Evolutionary conservation across 2,888 invertebrate genomes (phyloP).

Genomic region (Masnerella sp.): DNA sequence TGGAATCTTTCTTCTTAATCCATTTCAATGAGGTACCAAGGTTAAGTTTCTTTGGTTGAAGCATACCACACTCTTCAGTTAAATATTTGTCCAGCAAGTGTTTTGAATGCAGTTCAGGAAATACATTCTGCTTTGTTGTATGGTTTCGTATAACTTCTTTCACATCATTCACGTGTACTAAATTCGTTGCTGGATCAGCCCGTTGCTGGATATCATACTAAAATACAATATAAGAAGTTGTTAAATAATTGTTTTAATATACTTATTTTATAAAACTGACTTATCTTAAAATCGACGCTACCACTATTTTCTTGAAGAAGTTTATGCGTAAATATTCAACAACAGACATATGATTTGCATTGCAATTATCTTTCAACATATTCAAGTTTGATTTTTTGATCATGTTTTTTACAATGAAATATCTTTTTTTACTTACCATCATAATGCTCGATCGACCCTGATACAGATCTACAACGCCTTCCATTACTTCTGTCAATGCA

Average conservation of each 20-base stretch:
- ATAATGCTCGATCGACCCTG: not conserved
- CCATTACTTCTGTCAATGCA: not conserved
- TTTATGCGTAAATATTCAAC: too few species aligned
- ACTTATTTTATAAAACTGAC: too few species aligned
- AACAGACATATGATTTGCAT: too few species aligned
- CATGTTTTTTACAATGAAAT: too few species aligned
- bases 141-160: not conserved
- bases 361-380: too few species aligned
- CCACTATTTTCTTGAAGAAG: too few species aligned
- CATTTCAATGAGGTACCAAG: conserved; percentile 2
- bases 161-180: not conserved
- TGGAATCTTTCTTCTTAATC: too few species aligned
- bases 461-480: not conserved
- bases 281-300: too few species aligned
- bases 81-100: conserved; percentile 7
- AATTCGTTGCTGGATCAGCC: not conserved
- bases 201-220: not conserved
- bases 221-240: too few species aligned
- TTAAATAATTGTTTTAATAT: too few species aligned
- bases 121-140: not conserved
- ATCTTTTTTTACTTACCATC: not conserved
- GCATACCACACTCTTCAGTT: conserved; percentile 5
- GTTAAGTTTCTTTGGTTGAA: not conserved
- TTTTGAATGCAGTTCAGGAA: conserved; percentile 3
- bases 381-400: too few species aligned